phyloP scores from a whole-genome alignment of 2,797 vertebrate species.

The Scolopax rusticola region DNA sequence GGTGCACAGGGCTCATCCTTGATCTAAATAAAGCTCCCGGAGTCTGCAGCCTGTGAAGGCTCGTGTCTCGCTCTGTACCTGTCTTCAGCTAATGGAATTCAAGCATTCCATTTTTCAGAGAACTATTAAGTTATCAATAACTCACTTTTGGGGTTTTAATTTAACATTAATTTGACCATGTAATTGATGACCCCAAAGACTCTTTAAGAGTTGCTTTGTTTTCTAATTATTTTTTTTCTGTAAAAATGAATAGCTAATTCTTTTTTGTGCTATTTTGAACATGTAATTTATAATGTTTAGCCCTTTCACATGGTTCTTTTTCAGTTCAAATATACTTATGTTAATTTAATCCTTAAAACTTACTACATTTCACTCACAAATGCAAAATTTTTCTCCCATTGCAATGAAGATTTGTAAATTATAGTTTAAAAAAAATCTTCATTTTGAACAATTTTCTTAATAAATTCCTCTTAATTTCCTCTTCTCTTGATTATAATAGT shows the following conservation, averaged over 20 bases:
- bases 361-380: background rate
- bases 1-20: background rate
- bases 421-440: background rate
- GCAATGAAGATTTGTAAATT: background rate
- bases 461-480: background rate
- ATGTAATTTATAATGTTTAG: background rate
- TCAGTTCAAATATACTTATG: background rate
- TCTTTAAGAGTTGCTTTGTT: background rate
- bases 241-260: background rate
- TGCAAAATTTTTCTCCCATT: background rate
- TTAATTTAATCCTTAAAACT: background rate
- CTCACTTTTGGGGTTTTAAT: background rate
- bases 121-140: slow-evolving; percentile 5
- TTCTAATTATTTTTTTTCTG: background rate
- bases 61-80: background rate
- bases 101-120: background rate
- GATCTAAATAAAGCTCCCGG: background rate
- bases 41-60: background rate
- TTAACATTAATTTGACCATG: background rate
- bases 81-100: background rate
- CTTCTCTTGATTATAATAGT: background rate
- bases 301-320: background rate
- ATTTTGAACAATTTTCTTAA: background rate
- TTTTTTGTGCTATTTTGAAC: background rate
- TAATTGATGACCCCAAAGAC: background rate